Conservation (phyloP, 2,888 invertebrate species). For the Creontiades dilutus region DNA sequence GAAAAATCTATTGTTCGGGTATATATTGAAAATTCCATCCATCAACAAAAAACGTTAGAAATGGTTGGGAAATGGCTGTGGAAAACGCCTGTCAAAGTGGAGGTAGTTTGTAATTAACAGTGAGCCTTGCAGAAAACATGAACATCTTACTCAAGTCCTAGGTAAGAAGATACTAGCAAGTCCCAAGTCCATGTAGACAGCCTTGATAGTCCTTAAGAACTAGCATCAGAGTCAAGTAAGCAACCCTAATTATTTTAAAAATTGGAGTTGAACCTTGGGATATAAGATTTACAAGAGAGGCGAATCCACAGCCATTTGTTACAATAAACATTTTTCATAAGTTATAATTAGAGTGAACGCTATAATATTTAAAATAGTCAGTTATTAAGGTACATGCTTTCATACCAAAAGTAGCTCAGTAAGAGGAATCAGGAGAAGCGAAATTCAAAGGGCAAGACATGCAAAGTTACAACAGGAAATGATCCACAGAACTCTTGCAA, state of each 20-base stretch:
- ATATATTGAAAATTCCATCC: neutral
- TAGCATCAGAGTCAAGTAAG: no score
- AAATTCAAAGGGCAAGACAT: slow-evolving; percentile 43
- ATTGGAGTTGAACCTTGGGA: no score
- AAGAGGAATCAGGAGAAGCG: slow-evolving; percentile 21
- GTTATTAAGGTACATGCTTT: neutral
- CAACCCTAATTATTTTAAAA: no score
- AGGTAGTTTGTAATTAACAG: no score
- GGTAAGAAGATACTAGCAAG: no score
- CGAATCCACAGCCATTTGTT: neutral
- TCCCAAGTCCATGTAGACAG: no score
- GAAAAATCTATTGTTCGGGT: neutral
- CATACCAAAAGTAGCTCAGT: neutral
- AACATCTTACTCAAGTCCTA: no score
- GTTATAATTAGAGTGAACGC: slow-evolving; percentile 6
- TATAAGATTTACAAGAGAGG: no score
- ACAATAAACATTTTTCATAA: neutral
- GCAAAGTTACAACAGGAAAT: slow-evolving; percentile 72
- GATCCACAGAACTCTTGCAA: slow-evolving; percentile 63
- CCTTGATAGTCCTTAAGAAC: no score
- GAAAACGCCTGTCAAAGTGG: neutral
- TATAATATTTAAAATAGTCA: neutral
- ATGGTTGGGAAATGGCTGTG: neutral
- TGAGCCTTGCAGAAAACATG: no score
- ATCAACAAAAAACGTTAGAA: neutral